Evolutionary conservation across 1,140 invertebrate genomes (phyloP).

Genomic region (Agrilus planipennis): DNA sequence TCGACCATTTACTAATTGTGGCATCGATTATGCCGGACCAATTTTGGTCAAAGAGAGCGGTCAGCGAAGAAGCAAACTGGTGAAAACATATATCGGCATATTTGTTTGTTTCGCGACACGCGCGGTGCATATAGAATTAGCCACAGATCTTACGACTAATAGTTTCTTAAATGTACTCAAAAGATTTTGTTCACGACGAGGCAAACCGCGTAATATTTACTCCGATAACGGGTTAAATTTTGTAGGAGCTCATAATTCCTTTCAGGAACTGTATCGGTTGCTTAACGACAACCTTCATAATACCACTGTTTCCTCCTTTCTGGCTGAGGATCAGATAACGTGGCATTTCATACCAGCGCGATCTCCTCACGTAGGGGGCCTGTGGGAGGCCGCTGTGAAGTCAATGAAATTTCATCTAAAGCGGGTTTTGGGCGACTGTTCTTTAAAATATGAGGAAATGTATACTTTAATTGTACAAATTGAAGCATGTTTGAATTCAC

Average conservation of each 20-base stretch:
- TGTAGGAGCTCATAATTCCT: too few species aligned
- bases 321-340: too few species aligned
- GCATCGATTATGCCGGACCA: slow-evolving; percentile 28
- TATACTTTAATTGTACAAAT: slow-evolving; percentile 14
- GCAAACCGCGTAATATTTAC: neutral
- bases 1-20: slow-evolving; percentile 21
- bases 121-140: neutral
- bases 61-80: too few species aligned
- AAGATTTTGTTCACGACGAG: slow-evolving; percentile 2
- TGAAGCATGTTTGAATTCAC: too few species aligned
- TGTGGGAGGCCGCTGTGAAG: too few species aligned
- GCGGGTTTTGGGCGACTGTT: slow-evolving; percentile 15
- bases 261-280: too few species aligned
- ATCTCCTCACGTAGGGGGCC: too few species aligned
- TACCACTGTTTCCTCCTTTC: too few species aligned
- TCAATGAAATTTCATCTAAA: too few species aligned
- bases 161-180: neutral
- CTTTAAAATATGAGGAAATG: slow-evolving; percentile 23
- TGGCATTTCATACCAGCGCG: too few species aligned
- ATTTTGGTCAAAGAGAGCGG: slow-evolving; percentile 21
- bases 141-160: neutral
- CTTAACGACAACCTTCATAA: too few species aligned
- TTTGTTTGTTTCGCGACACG: slow-evolving; percentile 1
- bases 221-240: slow-evolving; percentile 1
- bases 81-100: neutral